Percentiles rank a stretch among this genome's conserved stretches.
phyloP scores from a whole-genome alignment of 1,140 invertebrate genomes.

The Aphelenchoides besseyi region DNA sequence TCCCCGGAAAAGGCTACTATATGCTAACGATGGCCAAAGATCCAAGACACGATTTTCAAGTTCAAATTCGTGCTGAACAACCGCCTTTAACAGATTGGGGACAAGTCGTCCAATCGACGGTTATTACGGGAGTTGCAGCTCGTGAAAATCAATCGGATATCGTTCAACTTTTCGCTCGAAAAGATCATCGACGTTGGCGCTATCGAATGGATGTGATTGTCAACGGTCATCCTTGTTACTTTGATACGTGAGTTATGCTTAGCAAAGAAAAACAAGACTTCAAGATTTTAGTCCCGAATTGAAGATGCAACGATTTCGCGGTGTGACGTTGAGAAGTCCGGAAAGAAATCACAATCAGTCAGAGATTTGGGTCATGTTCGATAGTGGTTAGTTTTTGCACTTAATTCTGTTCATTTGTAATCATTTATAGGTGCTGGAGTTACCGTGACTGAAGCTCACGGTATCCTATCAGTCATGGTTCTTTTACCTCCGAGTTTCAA shows the following conservation, averaged over 20 bases:
- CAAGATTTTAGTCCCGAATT: constrained; percentile 70
- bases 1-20: constrained; percentile 92
- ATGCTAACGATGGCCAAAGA: constrained; percentile 77
- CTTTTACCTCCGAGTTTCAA: constrained; percentile 77
- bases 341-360: constrained; percentile 86
- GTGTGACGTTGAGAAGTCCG: constrained; percentile 84
- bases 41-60: constrained; percentile 75
- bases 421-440: constrained; percentile 79
- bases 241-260: constrained; percentile 71
- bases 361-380: constrained; percentile 87
- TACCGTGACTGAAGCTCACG: constrained; percentile 83
- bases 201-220: constrained; percentile 83
- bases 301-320: constrained; percentile 76
- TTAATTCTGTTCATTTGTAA: background rate
- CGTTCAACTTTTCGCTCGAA: constrained; percentile 80
- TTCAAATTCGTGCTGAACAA: constrained; percentile 68
- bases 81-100: constrained; percentile 47
- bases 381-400: constrained; percentile 22
- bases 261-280: no score
- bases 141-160: constrained; percentile 74
- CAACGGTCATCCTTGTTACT: constrained; percentile 77
- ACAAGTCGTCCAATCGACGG: constrained; percentile 72
- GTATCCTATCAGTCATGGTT: constrained; percentile 78
- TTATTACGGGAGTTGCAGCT: constrained; percentile 77
- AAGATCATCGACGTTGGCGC: constrained; percentile 79